phyloP scores from a whole-genome alignment of 2,888 invertebrate species.

The Octodonta nipae region DNA sequence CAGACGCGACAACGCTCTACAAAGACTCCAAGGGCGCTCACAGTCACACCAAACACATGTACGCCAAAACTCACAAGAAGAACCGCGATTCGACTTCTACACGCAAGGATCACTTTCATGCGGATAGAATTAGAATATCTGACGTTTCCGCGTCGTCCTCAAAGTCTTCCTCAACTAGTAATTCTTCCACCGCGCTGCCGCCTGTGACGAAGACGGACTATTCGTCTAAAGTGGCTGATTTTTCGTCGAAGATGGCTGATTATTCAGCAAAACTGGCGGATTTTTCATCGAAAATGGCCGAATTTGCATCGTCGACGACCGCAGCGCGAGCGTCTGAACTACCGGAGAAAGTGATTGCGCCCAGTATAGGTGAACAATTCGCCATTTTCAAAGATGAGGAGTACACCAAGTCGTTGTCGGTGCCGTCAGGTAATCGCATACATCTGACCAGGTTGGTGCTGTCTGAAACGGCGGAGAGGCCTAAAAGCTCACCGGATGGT shows the following conservation, averaged over 20 bases:
- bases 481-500: conserved; percentile 32
- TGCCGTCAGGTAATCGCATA: conserved; percentile 19
- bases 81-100: conserved; percentile 10
- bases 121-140: too few species aligned
- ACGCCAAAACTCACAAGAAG: conserved; percentile 20
- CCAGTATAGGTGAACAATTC: background rate
- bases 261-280: too few species aligned
- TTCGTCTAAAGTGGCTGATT: background rate
- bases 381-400: background rate
- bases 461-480: conserved; percentile 27
- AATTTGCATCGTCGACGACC: conserved; percentile 1
- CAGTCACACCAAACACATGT: conserved; percentile 21
- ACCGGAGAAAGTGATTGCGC: background rate
- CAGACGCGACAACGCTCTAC: conserved; percentile 15
- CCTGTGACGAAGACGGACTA: conserved; percentile 7
- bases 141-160: too few species aligned
- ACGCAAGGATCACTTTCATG: too few species aligned
- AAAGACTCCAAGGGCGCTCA: conserved; percentile 19
- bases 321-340: background rate
- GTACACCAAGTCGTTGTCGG: conserved; percentile 6
- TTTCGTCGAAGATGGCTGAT: background rate
- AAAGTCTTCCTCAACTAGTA: too few species aligned
- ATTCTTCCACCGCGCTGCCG: too few species aligned
- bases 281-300: too few species aligned
- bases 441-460: conserved; percentile 28